Percentiles rank a stretch among this genome's conserved stretches.
Evolutionary conservation across 1,140 invertebrate species (phyloP).

Genomic region (Amphibalanus amphitrite): DNA sequence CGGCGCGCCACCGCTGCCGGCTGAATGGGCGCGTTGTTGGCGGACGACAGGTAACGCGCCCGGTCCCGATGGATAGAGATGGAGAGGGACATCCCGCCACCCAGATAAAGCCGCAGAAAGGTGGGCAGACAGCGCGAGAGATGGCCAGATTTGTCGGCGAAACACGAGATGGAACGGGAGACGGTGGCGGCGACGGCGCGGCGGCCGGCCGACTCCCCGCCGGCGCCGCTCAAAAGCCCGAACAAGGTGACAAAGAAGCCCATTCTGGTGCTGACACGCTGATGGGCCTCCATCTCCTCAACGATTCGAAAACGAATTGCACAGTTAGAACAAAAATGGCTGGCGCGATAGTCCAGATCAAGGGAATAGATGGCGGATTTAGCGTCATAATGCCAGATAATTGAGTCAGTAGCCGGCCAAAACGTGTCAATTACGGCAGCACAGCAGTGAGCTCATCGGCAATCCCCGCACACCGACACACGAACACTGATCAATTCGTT

Average conservation of each 20-base stretch:
- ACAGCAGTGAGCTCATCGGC: neutral
- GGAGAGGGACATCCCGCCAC: neutral
- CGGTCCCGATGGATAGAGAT: neutral
- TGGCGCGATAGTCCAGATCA: neutral
- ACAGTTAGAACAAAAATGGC: neutral
- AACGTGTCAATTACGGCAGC: neutral
- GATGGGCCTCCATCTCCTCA: neutral
- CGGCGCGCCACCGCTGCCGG: neutral
- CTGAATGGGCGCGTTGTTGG: neutral
- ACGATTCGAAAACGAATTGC: constrained; percentile 1
- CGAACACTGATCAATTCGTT: neutral
- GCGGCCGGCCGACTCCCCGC: no score
- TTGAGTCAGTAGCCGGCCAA: neutral
- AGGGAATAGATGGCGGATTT: neutral
- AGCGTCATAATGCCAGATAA: neutral
- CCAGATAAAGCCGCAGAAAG: neutral
- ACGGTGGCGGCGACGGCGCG: no score
- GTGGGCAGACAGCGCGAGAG: neutral
- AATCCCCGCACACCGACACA: neutral
- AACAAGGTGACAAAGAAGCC: constrained; percentile 1
- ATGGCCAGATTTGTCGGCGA: neutral
- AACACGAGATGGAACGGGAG: neutral
- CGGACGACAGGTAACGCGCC: neutral
- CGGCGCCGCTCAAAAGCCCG: neutral
- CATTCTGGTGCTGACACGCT: neutral